Evolutionary conservation across 2,888 invertebrate species (phyloP), one percentile per base, ranked within the genome.

Genomic region (Halocaridina rubra): DNA sequence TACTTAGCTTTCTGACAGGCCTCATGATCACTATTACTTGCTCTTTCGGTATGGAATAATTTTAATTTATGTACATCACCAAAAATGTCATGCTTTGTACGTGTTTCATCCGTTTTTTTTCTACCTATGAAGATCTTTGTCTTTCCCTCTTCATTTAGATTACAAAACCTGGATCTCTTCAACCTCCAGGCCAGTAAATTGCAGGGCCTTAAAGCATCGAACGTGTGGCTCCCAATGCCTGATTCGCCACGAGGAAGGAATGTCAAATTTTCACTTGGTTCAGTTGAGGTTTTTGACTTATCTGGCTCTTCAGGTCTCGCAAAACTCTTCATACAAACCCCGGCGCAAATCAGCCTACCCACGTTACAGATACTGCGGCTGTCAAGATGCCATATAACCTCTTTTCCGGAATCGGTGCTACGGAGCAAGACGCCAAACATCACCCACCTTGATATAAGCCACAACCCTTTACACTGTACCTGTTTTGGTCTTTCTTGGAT

Each of bases 401-500:
- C 7, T n/a, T 75, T 81, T 27, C 29, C 57, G 1, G 29, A 81
- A 22, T 64, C 64, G 24, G 10, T 75, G 10, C 67, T 64, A n/a
- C 30, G 22, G 16, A 16, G 22, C 1, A 74, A 67, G 46, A 24
- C 61, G 8, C 81, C 81, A 19, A 81, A 81, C 24, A 29, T 81
- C 30, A 81, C 13, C 10, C 29, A 53, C n/a, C 67, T 81, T 8
- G 81, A 81, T 53, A 29, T 81, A 1, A 81, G 81, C 46, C n/a
- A 67, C 32, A 81, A 81, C 64, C 81, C 81, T 59, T 53, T 81
- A 3, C 22, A 75, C 16, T 81, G 81, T 39, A 81, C 64, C 27
- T 81, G 81, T 16, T 77, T 64, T 33, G 81, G 46, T 29, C 22
- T 75, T 19, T 61, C 81, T 7, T 81, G 81, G 81, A 81, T 81